Base-by-base conservation (phyloP, 2,113 vertebrate genomes). In the Sisor rabdophorus region DNA sequence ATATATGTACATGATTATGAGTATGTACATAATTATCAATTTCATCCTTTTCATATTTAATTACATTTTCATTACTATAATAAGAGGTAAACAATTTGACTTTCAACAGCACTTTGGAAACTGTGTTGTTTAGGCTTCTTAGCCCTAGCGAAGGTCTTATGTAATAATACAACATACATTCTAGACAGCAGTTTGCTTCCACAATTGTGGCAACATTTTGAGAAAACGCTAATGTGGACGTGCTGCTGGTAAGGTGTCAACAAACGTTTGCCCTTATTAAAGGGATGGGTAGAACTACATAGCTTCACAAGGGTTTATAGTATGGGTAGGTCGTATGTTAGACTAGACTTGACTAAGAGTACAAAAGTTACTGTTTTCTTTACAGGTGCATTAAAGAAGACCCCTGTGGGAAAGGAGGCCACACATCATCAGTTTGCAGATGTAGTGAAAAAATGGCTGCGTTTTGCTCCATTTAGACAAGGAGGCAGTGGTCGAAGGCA, bases 381-480 rank as follows among this genome's bases (percentile, higher is more conserved):
- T 63, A 32, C 53, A 87, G 85, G 87, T 36, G 86, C 87, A 17
- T 79, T 87, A 75, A 88, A 88, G 71, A 80, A 82, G 60, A 88
- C 87, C 11, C 84, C 86, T 4, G 85, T 88, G 20, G 87, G 87
- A 56, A 86, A 85, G 44, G 85, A 88, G 36, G 87, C 87, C 63
- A 88, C 87, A 28, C 87, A 86, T 63, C 87, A 87, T 77, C 85
- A 88, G 72, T 88, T 85, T 36, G 87, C 87, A 64, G 87, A 86
- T 11, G 85, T 87, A 55, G 87, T 87, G 48, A 88, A 88, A 74
- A 87, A 86, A 55, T 89, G 86, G 85, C 81, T 89, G 54, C 77
- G 85, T 32, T 89, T 87, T 50, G 84, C 86, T 15, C 86, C 87
- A 0, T 89, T 87, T 83, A 76, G 86, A 71, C 86, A 89, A 73